Evolutionary conservation across 2,888 invertebrate genomes (phyloP), one percentile per base, ranked within the genome.

Genomic region (Temnothorax ravouxi): DNA sequence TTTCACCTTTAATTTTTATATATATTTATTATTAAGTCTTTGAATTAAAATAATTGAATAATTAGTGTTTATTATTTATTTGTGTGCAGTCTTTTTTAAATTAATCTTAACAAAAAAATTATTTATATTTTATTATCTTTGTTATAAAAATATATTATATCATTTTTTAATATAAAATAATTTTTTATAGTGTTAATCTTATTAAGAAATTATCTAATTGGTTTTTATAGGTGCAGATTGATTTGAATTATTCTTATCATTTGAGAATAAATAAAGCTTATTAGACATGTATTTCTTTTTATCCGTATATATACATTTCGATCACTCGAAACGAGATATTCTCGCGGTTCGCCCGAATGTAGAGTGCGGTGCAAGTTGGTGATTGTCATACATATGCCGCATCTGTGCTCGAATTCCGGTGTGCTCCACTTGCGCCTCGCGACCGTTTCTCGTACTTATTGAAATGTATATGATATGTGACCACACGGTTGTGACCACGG

Each of bases 321-420:
- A 44, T 44, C 15, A 4, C n/a, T 38, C 38, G 8, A 44, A 44
- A 66, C 25, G 21, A 66, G 64, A 41, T 64, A 64, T 9, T 56
- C 38, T 62, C 34, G n/a, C 11, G n/a, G 5, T 62, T 64, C 13
- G 15, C 13, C 41, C 25, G 8, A 21, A 21, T 41, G n/a, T 21
- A 64, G 13, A 62, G 41, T 25, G 34, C 13, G 21, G 3, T 62
- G 15, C 41, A 21, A 44, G 64, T 41, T 44, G 38, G 25, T 11
- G 25, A 66, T 66, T 66, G 41, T 66, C 44, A 25, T 21, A 66
- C 44, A 66, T 41, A n/a, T 66, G 64, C 44, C 64, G 15, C 64
- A 44, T 25, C 29, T 29, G 66, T 29, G 44, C 15, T 44, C 25
- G 25, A 44, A 66, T 25, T 8, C 25, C 66, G 25, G 15, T 15